Percentiles rank a stretch among this genome's conserved stretches.
phyloP scores from a whole-genome alignment of 2,113 vertebrate genomes.

The Ceyx cyanopectus region DNA sequence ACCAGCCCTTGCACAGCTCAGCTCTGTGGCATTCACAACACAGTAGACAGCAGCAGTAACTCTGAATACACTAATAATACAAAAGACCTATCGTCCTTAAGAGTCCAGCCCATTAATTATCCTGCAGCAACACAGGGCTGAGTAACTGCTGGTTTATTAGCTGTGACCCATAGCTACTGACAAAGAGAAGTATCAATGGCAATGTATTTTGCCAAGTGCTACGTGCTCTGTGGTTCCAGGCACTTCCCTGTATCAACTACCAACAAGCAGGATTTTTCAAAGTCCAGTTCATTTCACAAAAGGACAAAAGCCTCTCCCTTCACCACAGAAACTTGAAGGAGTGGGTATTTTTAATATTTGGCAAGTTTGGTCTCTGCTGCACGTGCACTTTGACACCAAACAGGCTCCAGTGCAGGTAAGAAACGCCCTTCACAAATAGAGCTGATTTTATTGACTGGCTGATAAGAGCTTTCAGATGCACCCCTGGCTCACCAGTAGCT shows the following conservation, averaged over 20 bases:
- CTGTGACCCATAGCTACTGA: background rate
- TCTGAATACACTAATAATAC: background rate
- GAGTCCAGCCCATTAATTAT: background rate
- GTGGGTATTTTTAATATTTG: background rate
- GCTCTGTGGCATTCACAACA: background rate
- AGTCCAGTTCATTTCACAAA: background rate
- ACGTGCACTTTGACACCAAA: background rate
- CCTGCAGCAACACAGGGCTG: background rate
- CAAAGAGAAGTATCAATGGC: background rate
- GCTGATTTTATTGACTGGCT: background rate
- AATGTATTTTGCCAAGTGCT: background rate
- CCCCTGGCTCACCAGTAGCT: background rate
- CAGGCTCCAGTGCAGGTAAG: background rate
- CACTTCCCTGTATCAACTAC: background rate
- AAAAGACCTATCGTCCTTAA: background rate
- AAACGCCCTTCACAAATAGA: conserved; percentile 21
- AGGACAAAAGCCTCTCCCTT: background rate
- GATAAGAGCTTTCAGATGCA: background rate
- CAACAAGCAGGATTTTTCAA: background rate
- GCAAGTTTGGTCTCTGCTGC: background rate
- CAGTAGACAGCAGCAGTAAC: background rate
- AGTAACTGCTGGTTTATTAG: background rate
- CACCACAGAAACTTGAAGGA: background rate
- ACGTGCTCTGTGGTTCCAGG: background rate
- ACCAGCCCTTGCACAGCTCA: background rate